Percentiles rank a stretch among this genome's conserved stretches.
Conservation (phyloP, 2,113 vertebrate genomes). For the Myotis yumanensis region DNA sequence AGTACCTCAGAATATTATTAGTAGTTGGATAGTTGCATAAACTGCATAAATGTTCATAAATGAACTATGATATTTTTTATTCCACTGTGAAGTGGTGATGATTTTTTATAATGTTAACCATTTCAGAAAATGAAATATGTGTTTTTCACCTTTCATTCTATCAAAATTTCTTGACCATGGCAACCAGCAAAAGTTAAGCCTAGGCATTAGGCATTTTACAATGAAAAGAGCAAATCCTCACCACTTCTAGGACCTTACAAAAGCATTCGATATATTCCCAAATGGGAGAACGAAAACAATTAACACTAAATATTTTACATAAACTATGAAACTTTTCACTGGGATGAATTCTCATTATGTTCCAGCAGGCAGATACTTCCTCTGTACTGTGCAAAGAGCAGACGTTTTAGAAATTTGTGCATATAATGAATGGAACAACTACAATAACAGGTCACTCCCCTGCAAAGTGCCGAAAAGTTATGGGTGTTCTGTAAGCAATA, state of each 20-base stretch:
- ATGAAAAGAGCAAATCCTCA: neutral
- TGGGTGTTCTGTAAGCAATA: neutral
- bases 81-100: neutral
- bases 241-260: neutral
- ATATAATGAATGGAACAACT: neutral
- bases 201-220: neutral
- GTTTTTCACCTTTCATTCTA: neutral
- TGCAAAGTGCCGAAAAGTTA: conserved; percentile 56
- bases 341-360: conserved; percentile 40
- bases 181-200: neutral
- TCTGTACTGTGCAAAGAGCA: conserved; percentile 38
- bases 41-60: neutral
- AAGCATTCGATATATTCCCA: neutral
- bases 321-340: neutral
- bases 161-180: neutral
- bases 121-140: neutral
- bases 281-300: conserved; percentile 23
- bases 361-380: conserved; percentile 22
- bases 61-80: neutral
- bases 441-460: conserved; percentile 35
- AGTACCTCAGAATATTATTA: neutral
- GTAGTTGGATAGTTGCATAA: neutral
- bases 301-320: conserved; percentile 35
- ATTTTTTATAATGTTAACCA: neutral
- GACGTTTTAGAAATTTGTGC: neutral